These are phyloP conservation scores for Nesidiocoris tenuis DNA, from an alignment of 2,888 invertebrate genomes.

Conservation along the genomic window DNA sequence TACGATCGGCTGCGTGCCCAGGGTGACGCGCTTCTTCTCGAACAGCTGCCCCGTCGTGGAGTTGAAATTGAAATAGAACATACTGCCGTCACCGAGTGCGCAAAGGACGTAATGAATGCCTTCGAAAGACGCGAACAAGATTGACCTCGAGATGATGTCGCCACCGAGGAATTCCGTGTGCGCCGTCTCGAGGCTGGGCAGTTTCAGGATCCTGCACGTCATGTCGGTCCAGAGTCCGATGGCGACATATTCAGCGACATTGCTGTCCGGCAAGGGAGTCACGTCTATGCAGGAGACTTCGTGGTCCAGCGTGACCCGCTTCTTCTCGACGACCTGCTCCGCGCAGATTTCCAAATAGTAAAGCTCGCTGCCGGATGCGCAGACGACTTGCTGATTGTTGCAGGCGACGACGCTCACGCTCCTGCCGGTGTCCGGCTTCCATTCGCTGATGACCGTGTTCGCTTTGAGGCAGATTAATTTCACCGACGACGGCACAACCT, in stretches of 20 bases:
- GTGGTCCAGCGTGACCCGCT: slow-evolving; percentile 75
- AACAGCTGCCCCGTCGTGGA: slow-evolving; percentile 70
- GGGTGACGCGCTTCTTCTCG: slow-evolving; percentile 91
- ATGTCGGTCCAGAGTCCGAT: slow-evolving; percentile 98
- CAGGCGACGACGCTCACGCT: slow-evolving; percentile 87
- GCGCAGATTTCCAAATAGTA: slow-evolving; percentile 75
- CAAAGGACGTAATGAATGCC: slow-evolving; percentile 84
- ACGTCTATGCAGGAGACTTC: slow-evolving; percentile 97
- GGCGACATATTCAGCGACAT: slow-evolving; percentile 73
- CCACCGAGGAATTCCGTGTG: slow-evolving; percentile 87
- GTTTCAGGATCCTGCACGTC: slow-evolving; percentile 78
- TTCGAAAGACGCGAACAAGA: slow-evolving; percentile 92
- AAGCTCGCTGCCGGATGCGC: slow-evolving; percentile 85
- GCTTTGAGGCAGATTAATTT: slow-evolving; percentile 68
- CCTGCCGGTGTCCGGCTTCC: slow-evolving; percentile 68
- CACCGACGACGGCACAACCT: slow-evolving; percentile 72
- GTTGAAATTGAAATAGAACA: slow-evolving; percentile 92
- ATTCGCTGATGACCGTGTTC: slow-evolving; percentile 58
- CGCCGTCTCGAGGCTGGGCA: slow-evolving; percentile 78
- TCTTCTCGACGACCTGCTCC: slow-evolving; percentile 64
- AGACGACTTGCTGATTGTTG: slow-evolving; percentile 72
- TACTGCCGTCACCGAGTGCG: slow-evolving; percentile 95
- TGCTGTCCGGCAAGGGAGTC: slow-evolving; percentile 64
- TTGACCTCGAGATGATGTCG: slow-evolving; percentile 95
- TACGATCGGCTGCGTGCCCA: slow-evolving; percentile 96